Conservation (phyloP, 2,797 vertebrate species). For the Helarctos malayanus region DNA sequence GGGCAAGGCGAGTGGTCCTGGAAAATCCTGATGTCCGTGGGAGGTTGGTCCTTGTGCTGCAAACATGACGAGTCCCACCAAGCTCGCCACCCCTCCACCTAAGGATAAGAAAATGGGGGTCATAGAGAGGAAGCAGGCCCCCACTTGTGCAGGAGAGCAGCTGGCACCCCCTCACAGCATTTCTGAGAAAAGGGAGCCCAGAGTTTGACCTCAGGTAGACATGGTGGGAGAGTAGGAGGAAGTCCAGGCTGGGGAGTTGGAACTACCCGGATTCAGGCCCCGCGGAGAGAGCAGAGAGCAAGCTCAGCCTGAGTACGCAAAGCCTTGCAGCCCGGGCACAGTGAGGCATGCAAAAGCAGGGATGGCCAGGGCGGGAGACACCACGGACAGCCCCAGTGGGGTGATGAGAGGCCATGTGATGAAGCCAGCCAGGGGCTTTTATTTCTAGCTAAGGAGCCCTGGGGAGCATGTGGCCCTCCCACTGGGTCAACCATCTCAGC, state of each 20-base stretch:
- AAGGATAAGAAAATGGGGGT: background rate
- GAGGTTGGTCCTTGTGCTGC: background rate
- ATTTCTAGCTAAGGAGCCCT: background rate
- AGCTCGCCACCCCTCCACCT: background rate
- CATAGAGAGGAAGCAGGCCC: background rate
- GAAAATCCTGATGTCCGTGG: background rate
- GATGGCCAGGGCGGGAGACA: rapidly evolving
- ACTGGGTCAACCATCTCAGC: background rate
- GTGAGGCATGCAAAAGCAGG: background rate
- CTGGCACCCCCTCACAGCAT: background rate
- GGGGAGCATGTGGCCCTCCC: background rate
- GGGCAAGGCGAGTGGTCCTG: background rate
- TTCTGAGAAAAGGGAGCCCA: background rate
- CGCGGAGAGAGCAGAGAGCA: background rate
- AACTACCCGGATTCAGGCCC: background rate
- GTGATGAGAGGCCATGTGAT: background rate
- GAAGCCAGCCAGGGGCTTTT: background rate
- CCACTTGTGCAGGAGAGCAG: background rate
- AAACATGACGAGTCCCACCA: background rate
- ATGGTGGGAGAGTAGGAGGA: background rate
- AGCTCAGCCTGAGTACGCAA: background rate
- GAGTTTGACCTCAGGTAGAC: background rate
- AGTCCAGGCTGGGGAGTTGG: background rate
- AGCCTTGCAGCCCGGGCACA: background rate
- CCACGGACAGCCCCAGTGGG: background rate